Conservation (phyloP, 1,140 invertebrate species). For the Eufriesea mexicana region DNA sequence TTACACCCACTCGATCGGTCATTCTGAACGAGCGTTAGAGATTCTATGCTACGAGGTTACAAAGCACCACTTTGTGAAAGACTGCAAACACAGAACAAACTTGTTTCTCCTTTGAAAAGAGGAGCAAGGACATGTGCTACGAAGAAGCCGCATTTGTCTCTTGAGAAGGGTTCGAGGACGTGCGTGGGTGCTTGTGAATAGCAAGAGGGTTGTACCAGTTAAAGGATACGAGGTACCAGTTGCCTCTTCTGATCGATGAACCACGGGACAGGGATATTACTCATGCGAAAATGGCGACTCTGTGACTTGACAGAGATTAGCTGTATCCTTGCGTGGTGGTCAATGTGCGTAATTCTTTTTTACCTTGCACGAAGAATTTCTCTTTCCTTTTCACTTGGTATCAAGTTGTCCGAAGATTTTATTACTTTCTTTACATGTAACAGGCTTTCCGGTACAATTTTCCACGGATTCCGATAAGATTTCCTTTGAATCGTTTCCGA, state of each 20-base stretch:
- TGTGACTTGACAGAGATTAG: not conserved
- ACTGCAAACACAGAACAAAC: not conserved
- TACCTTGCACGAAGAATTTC: conserved; percentile 69
- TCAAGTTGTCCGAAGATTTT: conserved; percentile 61
- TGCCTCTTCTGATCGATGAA: conserved; percentile 3
- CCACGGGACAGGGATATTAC: not conserved
- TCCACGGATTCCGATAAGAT: conserved; percentile 64
- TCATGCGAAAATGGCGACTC: no score
- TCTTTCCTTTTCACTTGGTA: conserved; percentile 65
- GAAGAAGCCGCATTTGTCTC: conserved; percentile 13
- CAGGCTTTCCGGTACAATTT: conserved; percentile 22
- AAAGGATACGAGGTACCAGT: conserved; percentile 24
- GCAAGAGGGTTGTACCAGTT: not conserved
- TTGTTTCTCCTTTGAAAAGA: not conserved
- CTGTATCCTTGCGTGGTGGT: not conserved
- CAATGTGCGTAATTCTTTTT: not conserved
- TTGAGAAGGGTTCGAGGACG: not conserved
- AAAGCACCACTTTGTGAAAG: no score
- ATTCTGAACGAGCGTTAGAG: not conserved
- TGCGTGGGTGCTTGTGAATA: not conserved
- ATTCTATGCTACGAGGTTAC: not conserved
- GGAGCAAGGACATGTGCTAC: not conserved
- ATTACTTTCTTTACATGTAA: conserved; percentile 19
- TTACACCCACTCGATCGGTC: not conserved
- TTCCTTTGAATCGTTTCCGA: conserved; percentile 65